Evolutionary conservation across 2,888 invertebrate species (phyloP).

Genomic region (Ditula angustiorana): DNA sequence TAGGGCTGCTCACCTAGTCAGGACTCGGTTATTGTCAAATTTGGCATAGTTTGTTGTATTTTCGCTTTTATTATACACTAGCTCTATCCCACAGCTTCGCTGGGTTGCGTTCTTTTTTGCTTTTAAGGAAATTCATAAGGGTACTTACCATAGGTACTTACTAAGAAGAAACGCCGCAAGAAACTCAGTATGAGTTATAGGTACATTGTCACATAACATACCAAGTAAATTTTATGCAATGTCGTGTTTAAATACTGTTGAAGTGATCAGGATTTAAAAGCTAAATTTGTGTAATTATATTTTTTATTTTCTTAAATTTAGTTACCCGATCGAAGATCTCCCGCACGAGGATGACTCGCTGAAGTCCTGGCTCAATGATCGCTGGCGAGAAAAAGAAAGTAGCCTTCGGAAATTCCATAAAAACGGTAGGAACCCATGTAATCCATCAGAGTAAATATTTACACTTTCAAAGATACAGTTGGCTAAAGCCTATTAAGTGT

Average conservation of each 20-base stretch:
- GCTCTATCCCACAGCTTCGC: too few relatives aligned
- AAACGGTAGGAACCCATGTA: slow-evolving; percentile 72
- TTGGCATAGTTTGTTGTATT: too few relatives aligned
- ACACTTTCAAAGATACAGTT: slow-evolving; percentile 14
- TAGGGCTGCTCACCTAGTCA: too few relatives aligned
- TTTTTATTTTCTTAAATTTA: slow-evolving; percentile 54
- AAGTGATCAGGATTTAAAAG: not conserved
- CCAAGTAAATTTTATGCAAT: too few relatives aligned
- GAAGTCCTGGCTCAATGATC: slow-evolving; percentile 87
- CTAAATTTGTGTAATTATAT: not conserved
- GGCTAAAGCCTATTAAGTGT: slow-evolving; percentile 9
- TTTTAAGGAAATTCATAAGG: too few relatives aligned
- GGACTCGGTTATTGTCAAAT: too few relatives aligned
- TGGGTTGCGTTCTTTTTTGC: too few relatives aligned
- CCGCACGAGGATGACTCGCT: slow-evolving; percentile 85
- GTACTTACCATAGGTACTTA: too few relatives aligned
- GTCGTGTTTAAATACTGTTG: not conserved
- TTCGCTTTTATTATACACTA: too few relatives aligned
- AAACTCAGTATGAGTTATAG: too few relatives aligned
- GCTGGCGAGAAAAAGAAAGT: slow-evolving; percentile 89
- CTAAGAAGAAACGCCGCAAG: too few relatives aligned
- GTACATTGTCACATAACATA: too few relatives aligned
- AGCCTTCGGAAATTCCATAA: slow-evolving; percentile 85
- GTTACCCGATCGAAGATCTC: slow-evolving; percentile 85
- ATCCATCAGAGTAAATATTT: not conserved